Conservation (phyloP, 2,797 vertebrate species). For the Halcyon leucocephala region DNA sequence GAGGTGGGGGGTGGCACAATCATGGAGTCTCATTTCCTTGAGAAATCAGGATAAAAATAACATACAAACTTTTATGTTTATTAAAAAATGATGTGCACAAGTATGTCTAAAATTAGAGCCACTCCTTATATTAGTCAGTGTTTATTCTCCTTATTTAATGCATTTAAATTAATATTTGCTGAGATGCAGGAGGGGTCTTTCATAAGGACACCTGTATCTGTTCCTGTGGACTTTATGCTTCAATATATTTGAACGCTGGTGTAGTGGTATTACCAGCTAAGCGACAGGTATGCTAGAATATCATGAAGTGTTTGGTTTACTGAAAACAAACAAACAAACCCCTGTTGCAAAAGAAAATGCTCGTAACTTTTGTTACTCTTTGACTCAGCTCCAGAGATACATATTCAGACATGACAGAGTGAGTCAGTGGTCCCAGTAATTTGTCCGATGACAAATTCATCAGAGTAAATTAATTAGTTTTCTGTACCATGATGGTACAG, state of each 20-base stretch:
- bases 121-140: background rate
- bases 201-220: background rate
- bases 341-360: background rate
- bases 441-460: background rate
- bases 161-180: background rate
- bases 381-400: background rate
- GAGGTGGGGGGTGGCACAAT: background rate
- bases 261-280: background rate
- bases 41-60: background rate
- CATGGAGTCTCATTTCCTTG: background rate
- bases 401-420: background rate
- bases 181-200: background rate
- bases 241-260: background rate
- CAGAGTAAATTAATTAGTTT: background rate
- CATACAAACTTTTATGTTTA: background rate
- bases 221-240: background rate
- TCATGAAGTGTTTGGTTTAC: background rate
- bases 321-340: background rate
- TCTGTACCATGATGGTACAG: background rate
- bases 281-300: background rate
- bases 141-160: background rate
- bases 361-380: background rate
- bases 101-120: background rate
- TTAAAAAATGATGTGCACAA: background rate
- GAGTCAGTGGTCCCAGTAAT: slow-evolving; percentile 17